Evolutionary conservation across 2,797 vertebrate species (phyloP), one percentile per base, ranked within the genome.

Genomic region (Emydoidea blandingii): DNA sequence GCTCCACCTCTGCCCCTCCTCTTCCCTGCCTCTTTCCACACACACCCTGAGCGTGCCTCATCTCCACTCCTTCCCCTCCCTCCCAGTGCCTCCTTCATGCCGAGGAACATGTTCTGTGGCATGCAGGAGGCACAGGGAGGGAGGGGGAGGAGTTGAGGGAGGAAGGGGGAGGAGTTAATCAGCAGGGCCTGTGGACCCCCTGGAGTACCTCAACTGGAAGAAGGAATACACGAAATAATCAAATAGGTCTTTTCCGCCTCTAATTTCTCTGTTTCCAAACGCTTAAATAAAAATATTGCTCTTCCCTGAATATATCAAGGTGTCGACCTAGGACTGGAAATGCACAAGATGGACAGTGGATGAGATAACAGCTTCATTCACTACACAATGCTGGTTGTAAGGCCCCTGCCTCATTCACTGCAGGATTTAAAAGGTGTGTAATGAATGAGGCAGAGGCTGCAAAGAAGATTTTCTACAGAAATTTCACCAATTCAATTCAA

Each of bases 401-500:
- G 79, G 86, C 47, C 79, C 1, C 54, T 85, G 72, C 15, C 72
- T 91, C 83, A 68, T 92, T 96, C 78, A n/a, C 85, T 84, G 72
- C 11, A 47, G 41, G 6, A 44, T 12, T 76, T 76, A 25, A 65
- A 74, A 52, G 50, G 25, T 54, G 78, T 59, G 57, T 10, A 91
- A 44, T 79, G 93, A 96, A 90, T 78, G 14, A 41, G 16, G 86
- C 87, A 49, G 79, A n/a, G 25, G 23, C 83, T 88, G 56, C 65
- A 93, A 59, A 47, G 85, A 91, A 88, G 72, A n/a, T 53, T n/a
- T n/a, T n/a, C 62, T n/a, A n/a, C 31, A n/a, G 21, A 88, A 21
- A 72, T 91, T 62, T 84, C 84, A 27, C 80, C n/a, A 91, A 94
- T 72, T 72, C 94, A 82, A 5, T 87, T 86, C 78, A 87, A 34